Conservation (phyloP, 2,797 vertebrate genomes). For the Spondyliosoma cantharus region DNA sequence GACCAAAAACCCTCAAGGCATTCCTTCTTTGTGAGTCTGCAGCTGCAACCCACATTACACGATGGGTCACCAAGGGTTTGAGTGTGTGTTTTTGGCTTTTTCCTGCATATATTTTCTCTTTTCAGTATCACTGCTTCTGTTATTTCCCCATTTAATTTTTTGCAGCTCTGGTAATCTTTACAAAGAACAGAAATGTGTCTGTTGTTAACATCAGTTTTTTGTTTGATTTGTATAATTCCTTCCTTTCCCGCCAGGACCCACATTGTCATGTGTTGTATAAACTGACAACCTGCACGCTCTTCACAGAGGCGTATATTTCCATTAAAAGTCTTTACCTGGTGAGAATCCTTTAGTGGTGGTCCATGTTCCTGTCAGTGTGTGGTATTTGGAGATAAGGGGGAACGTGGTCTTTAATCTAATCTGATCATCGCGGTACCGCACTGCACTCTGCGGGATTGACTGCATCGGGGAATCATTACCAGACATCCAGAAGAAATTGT, state of each 20-base stretch:
- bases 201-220: conserved; percentile 6
- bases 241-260: neutral
- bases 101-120: conserved; percentile 24
- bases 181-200: neutral
- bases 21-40: conserved; percentile 63
- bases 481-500: conserved; percentile 57
- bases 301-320: conserved; percentile 38
- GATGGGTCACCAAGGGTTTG: conserved; percentile 48
- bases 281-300: conserved; percentile 50
- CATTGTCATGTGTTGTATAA: conserved; percentile 13
- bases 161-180: neutral
- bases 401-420: conserved; percentile 71
- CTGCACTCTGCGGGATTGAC: conserved; percentile 57
- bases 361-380: conserved; percentile 71
- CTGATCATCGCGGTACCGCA: conserved; percentile 62
- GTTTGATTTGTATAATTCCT: neutral
- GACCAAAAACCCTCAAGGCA: conserved; percentile 27
- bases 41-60: conserved; percentile 54
- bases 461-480: conserved; percentile 68
- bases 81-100: conserved; percentile 41
- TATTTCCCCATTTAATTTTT: conserved; percentile 26
- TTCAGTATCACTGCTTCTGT: conserved; percentile 25
- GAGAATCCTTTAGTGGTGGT: conserved; percentile 66
- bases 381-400: conserved; percentile 71
- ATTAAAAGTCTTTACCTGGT: conserved; percentile 52